Evolutionary conservation across 2,888 invertebrate genomes (phyloP), one percentile per base, ranked within the genome.

Genomic region (Nudaria mundana): DNA sequence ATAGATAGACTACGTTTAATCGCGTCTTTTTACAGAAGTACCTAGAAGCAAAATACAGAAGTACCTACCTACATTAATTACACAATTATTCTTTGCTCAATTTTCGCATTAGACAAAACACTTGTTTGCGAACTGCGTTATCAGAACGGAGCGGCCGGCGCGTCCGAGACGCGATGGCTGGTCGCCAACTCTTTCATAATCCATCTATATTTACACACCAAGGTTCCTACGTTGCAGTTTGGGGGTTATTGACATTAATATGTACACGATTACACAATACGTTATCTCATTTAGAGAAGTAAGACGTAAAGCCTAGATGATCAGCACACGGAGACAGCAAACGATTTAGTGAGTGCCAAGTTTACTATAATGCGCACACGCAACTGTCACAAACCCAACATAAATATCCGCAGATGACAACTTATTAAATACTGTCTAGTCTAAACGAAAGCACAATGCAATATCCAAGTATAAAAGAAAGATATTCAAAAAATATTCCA

Each of bases 201-300:
- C 49, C 62, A 59, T 76, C 78, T 85, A 85, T 75, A 77, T 81
- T 75, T 84, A 80, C 60, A 52, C 67, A 67, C 76, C 83, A 86
- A 85, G 86, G 85, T 84, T 83, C 73, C 72, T 73, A 72, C 72
- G 71, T 76, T 78, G 79, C 77, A 79, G 77, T 86, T 85, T 82
- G 80, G 78, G 66, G 87, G 87, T 88, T 86, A 87, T 85, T 88
- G 87, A 88, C 88, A 81, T 81, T 76, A 76, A 63, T 66, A n/a
- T n/a, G n/a, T n/a, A 70, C 59, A 52, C 57, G 52, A 65, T 82
- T 81, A 78, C 76, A 78, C 73, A 80, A 80, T 72, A 49, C 59
- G 66, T 81, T 81, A 81, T 66, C 52, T 66, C 73, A 58, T 67
- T 61, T 56, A 48, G 55, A 48, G 55, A 48, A 56, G 63, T 54